A percentile compares a stretch with the other conserved stretches of the same genome.
phyloP scores from a whole-genome alignment of 35 echinoderm and acorn worm genomes.

The Ophioderma brevispina region DNA sequence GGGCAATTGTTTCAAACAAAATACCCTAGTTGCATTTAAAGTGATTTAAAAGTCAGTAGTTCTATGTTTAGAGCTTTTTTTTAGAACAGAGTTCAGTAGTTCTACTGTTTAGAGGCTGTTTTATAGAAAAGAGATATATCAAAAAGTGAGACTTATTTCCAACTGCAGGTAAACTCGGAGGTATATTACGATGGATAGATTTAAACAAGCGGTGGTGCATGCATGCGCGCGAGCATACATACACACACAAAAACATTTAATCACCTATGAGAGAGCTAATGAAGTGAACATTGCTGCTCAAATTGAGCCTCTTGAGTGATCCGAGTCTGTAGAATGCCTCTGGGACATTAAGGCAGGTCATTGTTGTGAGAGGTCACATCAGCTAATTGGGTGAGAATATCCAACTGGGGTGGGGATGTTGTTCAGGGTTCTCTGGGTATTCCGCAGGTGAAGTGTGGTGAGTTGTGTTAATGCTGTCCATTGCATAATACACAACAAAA shows the following conservation, averaged over 20 bases:
- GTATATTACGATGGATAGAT: too few species aligned
- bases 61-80: too few species aligned
- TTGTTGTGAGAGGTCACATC: conserved; percentile 85
- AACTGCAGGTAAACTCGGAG: conserved; percentile 35
- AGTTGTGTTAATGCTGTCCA: conserved; percentile 79
- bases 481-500: conserved; percentile 57
- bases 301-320: conserved; percentile 80
- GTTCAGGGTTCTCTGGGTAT: conserved; percentile 85
- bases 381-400: conserved; percentile 62
- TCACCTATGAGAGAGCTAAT: conserved; percentile 66
- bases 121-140: too few species aligned
- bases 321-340: conserved; percentile 78
- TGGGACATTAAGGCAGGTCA: conserved; percentile 70
- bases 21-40: too few species aligned
- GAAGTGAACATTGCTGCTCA: conserved; percentile 87
- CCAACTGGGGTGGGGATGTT: conserved; percentile 87
- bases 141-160: too few species aligned
- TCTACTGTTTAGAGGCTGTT: too few species aligned
- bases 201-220: too few species aligned
- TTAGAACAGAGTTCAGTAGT: too few species aligned
- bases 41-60: too few species aligned
- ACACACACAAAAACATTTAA: too few species aligned
- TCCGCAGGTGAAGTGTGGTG: conserved; percentile 77
- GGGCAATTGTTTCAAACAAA: too few species aligned
- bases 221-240: too few species aligned